Conservation (phyloP, 1,140 invertebrate species). For the Oreohelix idahoensis region DNA sequence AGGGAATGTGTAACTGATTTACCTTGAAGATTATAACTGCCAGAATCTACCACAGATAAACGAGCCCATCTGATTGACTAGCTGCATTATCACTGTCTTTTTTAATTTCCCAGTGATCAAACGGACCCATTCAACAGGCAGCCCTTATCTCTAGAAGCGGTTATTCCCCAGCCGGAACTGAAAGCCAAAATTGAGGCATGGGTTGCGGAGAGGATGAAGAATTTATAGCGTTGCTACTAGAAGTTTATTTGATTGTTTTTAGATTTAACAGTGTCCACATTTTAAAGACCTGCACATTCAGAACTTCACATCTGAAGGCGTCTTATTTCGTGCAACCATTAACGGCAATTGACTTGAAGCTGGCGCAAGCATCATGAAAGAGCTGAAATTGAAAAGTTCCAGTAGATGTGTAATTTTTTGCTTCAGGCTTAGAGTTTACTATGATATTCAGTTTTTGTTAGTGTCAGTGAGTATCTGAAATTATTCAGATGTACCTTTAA, state of each 20-base stretch:
- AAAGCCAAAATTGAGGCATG: slow-evolving; percentile 86
- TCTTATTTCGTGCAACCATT: background rate
- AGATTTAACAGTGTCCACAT: background rate
- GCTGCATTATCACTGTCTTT: background rate
- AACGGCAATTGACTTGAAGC: background rate
- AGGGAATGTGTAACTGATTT: no score
- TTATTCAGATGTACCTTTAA: no score
- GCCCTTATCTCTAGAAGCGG: slow-evolving; percentile 93
- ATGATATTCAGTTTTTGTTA: background rate
- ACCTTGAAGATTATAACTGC: no score
- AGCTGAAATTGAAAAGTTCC: background rate
- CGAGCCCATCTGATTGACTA: no score
- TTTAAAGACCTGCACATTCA: background rate
- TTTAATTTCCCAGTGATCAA: slow-evolving; percentile 83
- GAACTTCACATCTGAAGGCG: background rate
- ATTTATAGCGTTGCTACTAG: slow-evolving; percentile 8
- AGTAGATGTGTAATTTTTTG: background rate
- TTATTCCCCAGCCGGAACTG: slow-evolving; percentile 85
- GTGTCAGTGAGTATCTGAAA: background rate
- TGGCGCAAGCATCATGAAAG: background rate
- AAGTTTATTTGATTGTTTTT: background rate
- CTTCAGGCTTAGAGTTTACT: background rate
- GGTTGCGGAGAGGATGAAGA: slow-evolving; percentile 74
- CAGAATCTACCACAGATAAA: no score
- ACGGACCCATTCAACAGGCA: slow-evolving; percentile 95